phyloP scores from a whole-genome alignment of 2,113 vertebrate genomes.

The Gracilinanus agilis region DNA sequence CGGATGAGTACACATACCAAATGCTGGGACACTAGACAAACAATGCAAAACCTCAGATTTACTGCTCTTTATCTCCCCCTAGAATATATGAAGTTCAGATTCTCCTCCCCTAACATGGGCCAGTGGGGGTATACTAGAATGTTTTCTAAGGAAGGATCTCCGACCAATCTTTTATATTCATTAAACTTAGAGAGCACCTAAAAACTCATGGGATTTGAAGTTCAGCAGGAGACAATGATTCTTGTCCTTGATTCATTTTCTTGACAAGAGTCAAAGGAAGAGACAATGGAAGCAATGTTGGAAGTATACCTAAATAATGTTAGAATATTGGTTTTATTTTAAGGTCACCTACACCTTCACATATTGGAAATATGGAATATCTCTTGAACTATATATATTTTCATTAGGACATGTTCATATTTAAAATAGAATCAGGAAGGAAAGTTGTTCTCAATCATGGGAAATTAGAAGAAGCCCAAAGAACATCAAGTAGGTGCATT shows the following conservation, averaged over 20 bases:
- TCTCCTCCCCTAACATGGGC: background rate
- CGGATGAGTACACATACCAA: background rate
- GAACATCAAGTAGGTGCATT: background rate
- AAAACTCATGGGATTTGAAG: background rate
- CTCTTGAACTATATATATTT: background rate
- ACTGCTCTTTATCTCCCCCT: background rate
- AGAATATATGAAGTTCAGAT: constrained; percentile 1
- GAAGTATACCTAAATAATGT: background rate
- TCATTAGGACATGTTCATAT: background rate
- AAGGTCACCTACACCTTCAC: background rate
- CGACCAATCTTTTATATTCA: background rate
- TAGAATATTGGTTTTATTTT: background rate
- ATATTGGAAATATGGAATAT: background rate
- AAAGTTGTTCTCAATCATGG: background rate
- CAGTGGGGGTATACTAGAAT: background rate
- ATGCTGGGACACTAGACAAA: background rate
- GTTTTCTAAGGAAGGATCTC: background rate
- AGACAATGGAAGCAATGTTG: background rate
- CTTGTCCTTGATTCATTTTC: background rate
- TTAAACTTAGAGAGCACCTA: background rate
- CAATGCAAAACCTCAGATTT: background rate
- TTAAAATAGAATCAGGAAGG: background rate
- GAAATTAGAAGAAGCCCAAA: background rate
- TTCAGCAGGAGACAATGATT: background rate
- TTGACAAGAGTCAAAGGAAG: background rate